phyloP scores from a whole-genome alignment of 2,113 vertebrate species.

The Microtus ochrogaster region DNA sequence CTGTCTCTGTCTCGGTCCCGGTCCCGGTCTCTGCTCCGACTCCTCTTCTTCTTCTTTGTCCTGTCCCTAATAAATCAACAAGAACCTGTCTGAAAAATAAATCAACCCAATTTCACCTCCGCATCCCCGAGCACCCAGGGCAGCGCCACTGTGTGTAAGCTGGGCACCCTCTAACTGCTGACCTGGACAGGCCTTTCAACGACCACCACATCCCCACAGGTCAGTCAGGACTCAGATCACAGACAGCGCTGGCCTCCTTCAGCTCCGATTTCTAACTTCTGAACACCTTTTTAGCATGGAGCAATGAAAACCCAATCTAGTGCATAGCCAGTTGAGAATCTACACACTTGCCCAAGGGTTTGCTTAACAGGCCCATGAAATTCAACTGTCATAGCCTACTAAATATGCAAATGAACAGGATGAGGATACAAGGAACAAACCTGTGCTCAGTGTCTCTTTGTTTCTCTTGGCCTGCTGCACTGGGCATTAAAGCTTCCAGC shows the following conservation, averaged over 20 bases:
- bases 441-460: slow-evolving; percentile 88
- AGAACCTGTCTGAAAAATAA: slow-evolving; percentile 49
- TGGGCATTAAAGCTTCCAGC: slow-evolving; percentile 97
- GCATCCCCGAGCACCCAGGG: background rate
- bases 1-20: slow-evolving; percentile 79
- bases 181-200: background rate
- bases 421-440: slow-evolving; percentile 81
- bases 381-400: background rate
- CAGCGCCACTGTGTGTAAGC: background rate
- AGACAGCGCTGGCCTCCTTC: background rate
- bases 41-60: slow-evolving; percentile 89
- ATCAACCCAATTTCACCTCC: background rate
- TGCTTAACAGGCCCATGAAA: background rate
- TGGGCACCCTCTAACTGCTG: background rate
- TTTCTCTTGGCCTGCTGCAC: slow-evolving; percentile 83
- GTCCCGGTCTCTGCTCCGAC: slow-evolving; percentile 80
- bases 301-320: background rate
- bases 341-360: background rate
- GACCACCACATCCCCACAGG: background rate
- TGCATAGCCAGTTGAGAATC: background rate
- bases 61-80: slow-evolving; percentile 76
- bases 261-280: background rate
- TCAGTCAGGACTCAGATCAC: background rate
- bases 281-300: background rate
- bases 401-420: background rate